phyloP scores from a whole-genome alignment of 37 sponge, comb jelly and placozoan genomes.

The Spongilla lacustris region DNA sequence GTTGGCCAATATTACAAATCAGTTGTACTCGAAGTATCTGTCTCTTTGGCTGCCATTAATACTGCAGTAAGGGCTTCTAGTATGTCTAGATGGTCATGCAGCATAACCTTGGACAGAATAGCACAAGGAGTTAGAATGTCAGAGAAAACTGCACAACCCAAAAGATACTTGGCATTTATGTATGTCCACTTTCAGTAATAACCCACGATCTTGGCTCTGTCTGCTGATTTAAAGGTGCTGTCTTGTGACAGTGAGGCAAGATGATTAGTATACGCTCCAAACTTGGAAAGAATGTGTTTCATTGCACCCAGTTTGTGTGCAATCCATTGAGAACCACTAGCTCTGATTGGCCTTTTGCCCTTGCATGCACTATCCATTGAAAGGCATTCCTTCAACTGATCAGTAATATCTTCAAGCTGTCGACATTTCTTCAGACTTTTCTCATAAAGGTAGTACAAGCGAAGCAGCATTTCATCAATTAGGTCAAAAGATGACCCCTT shows the following conservation, averaged over 20 bases:
- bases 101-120: constrained; percentile 66
- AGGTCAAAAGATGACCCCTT: no score
- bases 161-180: constrained; percentile 73
- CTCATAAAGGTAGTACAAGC: no score
- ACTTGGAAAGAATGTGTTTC: no score
- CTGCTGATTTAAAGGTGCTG: constrained; percentile 31
- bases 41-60: constrained; percentile 50
- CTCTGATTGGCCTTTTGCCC: no score
- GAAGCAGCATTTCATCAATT: no score
- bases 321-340: no score
- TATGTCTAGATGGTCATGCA: constrained; percentile 53
- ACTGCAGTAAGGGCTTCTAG: constrained; percentile 54
- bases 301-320: no score
- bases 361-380: constrained; percentile 76
- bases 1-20: constrained; percentile 57
- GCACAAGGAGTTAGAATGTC: constrained; percentile 63
- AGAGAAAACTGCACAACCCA: constrained; percentile 74
- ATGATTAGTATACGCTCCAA: no score
- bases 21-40: constrained; percentile 51
- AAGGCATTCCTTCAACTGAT: constrained; percentile 47
- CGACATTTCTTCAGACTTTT: no score
- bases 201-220: constrained; percentile 63
- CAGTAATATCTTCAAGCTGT: no score
- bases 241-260: no score
- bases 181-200: constrained; percentile 53